phyloP scores from a whole-genome alignment of 2,888 invertebrate genomes.

The Ceratothoa steindachneri region DNA sequence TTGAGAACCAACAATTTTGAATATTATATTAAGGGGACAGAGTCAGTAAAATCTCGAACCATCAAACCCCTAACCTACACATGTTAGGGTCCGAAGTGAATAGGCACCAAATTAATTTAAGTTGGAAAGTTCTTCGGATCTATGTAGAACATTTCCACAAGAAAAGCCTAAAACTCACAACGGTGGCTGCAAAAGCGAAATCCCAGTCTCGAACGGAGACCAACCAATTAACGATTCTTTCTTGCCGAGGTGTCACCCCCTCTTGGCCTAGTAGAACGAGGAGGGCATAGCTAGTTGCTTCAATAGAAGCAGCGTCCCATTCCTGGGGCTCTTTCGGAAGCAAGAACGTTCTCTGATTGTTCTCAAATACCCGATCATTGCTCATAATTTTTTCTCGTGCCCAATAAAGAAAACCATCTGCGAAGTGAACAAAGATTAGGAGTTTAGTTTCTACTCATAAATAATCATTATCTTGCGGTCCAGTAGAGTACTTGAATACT shows the following conservation, averaged over 20 bases:
- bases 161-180: constrained; percentile 49
- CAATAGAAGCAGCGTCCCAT: constrained; percentile 53
- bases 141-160: too few relatives aligned
- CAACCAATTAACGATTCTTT: constrained; percentile 51
- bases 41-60: too few relatives aligned
- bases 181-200: constrained; percentile 50
- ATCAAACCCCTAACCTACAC: too few relatives aligned
- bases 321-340: constrained; percentile 39
- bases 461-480: too few relatives aligned
- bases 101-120: too few relatives aligned
- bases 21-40: too few relatives aligned
- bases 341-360: constrained; percentile 53
- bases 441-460: too few relatives aligned
- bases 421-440: too few relatives aligned
- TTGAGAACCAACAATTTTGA: too few relatives aligned
- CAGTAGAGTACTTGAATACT: too few relatives aligned
- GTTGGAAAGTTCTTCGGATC: too few relatives aligned
- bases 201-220: constrained; percentile 50
- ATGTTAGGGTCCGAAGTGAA: too few relatives aligned
- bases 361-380: constrained; percentile 52
- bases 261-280: constrained; percentile 52
- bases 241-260: constrained; percentile 48
- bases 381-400: constrained; percentile 51
- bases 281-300: constrained; percentile 56
- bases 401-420: constrained; percentile 55